phyloP scores from a whole-genome alignment of 2,113 vertebrate genomes.

The Mola mola region DNA sequence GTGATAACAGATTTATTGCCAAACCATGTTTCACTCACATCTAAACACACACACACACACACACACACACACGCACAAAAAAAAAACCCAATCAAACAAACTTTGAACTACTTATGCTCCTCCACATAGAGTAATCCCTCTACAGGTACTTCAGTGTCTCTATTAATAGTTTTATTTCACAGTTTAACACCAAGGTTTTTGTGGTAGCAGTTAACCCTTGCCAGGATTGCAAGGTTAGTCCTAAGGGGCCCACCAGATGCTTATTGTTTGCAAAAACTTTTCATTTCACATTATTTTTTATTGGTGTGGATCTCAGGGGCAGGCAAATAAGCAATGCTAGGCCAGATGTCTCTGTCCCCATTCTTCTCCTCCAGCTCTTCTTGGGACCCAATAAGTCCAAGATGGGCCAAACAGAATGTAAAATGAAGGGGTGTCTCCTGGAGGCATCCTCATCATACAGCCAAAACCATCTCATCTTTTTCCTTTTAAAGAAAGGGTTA shows the following conservation, averaged over 20 bases:
- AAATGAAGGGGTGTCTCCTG: background rate
- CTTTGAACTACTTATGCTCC: background rate
- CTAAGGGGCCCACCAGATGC: too few relatives aligned
- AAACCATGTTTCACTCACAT: slow-evolving; percentile 24
- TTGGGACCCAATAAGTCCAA: background rate
- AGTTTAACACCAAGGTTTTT: too few relatives aligned
- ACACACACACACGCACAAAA: background rate
- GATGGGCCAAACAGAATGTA: background rate
- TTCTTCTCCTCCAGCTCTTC: background rate
- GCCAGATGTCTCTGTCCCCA: background rate
- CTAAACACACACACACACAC: slow-evolving; percentile 10
- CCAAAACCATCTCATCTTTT: background rate
- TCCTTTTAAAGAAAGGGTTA: too few relatives aligned
- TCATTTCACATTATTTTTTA: background rate
- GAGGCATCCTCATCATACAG: background rate
- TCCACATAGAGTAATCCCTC: too few relatives aligned
- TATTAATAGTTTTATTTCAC: too few relatives aligned
- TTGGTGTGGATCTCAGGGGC: background rate
- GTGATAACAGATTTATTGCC: slow-evolving; percentile 74
- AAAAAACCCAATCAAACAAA: too few relatives aligned
- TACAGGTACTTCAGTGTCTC: too few relatives aligned
- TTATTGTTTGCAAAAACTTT: too few relatives aligned
- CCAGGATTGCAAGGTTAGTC: too few relatives aligned
- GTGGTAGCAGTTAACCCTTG: too few relatives aligned
- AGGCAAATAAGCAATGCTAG: background rate